Evolutionary conservation across 1,140 invertebrate species (phyloP).

Genomic region (Dreissena rostriformis): DNA sequence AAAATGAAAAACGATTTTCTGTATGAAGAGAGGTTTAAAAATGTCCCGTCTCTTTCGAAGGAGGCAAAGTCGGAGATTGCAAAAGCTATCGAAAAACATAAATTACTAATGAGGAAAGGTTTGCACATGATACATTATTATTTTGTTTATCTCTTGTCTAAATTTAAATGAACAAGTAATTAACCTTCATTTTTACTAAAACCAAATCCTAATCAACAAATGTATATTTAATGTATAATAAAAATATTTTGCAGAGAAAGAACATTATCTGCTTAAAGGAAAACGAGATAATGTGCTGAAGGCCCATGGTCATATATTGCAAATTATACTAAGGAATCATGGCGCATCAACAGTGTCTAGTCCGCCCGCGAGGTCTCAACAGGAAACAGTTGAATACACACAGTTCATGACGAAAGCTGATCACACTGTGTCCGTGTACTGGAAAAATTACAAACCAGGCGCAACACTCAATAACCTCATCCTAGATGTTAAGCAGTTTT

Average conservation of each 20-base stretch:
- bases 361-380: background rate
- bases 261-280: constrained; percentile 36
- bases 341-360: background rate
- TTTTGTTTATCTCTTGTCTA: too few relatives aligned
- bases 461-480: background rate
- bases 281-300: constrained; percentile 1
- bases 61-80: background rate
- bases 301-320: constrained; percentile 8
- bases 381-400: constrained; percentile 16
- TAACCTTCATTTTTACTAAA: too few relatives aligned
- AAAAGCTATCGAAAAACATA: too few relatives aligned
- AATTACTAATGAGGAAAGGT: too few relatives aligned
- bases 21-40: background rate
- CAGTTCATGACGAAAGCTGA: constrained; percentile 2
- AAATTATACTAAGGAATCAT: constrained; percentile 11
- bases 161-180: too few relatives aligned
- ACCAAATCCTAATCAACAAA: too few relatives aligned
- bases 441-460: constrained; percentile 21
- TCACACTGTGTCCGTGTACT: constrained; percentile 24
- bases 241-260: constrained; percentile 8
- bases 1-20: background rate
- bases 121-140: too few relatives aligned
- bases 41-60: background rate
- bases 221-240: too few relatives aligned
- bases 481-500: background rate